Evolutionary conservation across 1,140 invertebrate species (phyloP), one percentile per base, ranked within the genome.

Genomic region (Drosophila bocqueti): DNA sequence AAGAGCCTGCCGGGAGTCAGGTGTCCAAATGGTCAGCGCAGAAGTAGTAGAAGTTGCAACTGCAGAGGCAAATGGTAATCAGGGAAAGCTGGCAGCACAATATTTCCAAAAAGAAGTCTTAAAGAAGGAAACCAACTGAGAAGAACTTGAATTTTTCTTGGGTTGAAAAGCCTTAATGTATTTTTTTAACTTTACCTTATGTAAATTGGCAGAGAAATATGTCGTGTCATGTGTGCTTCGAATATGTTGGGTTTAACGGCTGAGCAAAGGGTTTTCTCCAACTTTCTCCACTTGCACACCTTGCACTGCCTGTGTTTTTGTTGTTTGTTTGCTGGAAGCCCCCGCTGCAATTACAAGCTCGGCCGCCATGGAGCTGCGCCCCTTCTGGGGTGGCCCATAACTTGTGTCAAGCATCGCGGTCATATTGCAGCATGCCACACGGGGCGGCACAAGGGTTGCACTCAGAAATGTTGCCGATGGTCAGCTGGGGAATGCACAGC

Each of bases 61-160:
- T 31, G 31, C 31, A 52, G 26, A 49, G 71, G 58, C 50, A 49
- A 64, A 50, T 59, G 64, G 75, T 78, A 78, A 85, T 85, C 79
- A 73, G 62, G 82, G 74, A 78, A 71, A 13, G 49, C 49, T 52
- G 84, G 74, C 74, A 78, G 74, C 74, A 85, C 64, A 81, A 85
- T 84, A 85, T 85, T 84, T 84, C 81, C 81, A 34, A 16, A 24
- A 24, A 31, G 10, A 64, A 81, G 78, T 81, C 13, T 16, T 26
- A 11, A 16, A n/a, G 11, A 43, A 29, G 8, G 2, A 1, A 10
- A n/a, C 8, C 8, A 15, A 11, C 21, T 16, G 21, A 3, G 1
- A 18, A 5, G 1, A 46, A 46, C 13, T 7, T 1, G 21, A 3
- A 46, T 8, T 46, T 7, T 46, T 5, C 36, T 46, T 21, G 6